A percentile compares a stretch with the other conserved stretches of the same genome.
Conservation (phyloP, 2,797 vertebrate genomes). For the Melanotaenia pygmaea region DNA sequence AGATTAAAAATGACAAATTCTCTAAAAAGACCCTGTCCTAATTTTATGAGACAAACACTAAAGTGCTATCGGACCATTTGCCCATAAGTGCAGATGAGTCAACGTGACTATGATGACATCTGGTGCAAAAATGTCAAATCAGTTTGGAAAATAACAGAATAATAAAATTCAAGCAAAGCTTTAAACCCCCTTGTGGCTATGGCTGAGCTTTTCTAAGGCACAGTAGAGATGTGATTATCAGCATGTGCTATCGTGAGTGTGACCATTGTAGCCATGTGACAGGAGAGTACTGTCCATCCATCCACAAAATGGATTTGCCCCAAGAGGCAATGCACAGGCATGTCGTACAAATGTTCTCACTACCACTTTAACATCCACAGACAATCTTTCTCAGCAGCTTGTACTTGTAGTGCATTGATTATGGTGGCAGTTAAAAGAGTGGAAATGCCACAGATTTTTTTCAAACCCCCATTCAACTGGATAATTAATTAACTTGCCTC, state of each 20-base stretch:
- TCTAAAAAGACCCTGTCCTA: neutral
- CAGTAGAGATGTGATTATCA: neutral
- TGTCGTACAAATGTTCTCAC: constrained; percentile 35
- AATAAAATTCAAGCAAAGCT: neutral
- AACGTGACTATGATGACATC: constrained; percentile 2
- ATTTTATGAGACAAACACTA: neutral
- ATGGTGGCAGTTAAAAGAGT: neutral
- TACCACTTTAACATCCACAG: neutral
- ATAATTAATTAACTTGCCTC: constrained; percentile 12
- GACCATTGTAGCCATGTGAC: constrained; percentile 26
- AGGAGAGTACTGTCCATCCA: constrained; percentile 38
- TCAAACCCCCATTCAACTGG: neutral
- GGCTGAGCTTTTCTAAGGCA: neutral
- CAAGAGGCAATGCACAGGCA: constrained; percentile 28
- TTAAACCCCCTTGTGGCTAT: neutral
- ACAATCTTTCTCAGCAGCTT: neutral
- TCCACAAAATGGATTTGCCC: constrained; percentile 53
- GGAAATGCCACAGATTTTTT: constrained; percentile 13
- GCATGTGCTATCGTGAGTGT: constrained; percentile 25
- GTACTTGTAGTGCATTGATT: constrained; percentile 7
- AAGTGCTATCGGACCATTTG: neutral
- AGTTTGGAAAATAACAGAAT: neutral
- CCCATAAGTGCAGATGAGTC: too few relatives aligned
- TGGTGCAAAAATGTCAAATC: constrained; percentile 5
- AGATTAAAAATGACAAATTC: too few relatives aligned